Percentiles rank a stretch among this genome's conserved stretches.
Evolutionary conservation across 1,140 invertebrate species (phyloP).

Genomic region (Mycetomoellerius zeteki): DNA sequence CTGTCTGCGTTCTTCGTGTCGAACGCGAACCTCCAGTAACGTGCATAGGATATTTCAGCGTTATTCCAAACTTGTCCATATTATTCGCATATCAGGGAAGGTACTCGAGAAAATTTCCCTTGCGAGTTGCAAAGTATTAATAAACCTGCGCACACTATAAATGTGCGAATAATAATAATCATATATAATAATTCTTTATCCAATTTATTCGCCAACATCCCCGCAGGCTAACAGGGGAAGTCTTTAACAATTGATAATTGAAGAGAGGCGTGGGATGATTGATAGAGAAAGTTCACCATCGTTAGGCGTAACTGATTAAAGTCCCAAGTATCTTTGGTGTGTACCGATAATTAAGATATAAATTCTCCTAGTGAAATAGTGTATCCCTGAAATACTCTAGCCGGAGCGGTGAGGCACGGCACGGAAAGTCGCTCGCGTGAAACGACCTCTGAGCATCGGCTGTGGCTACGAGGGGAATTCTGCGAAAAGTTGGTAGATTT

Average conservation of each 20-base stretch:
- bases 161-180: neutral
- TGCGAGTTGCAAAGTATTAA: neutral
- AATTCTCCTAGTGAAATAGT: conserved; percentile 58
- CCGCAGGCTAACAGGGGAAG: neutral
- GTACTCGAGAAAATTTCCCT: neutral
- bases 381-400: conserved; percentile 35
- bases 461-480: conserved; percentile 31
- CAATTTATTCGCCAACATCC: neutral
- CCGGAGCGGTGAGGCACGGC: neutral
- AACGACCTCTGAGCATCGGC: conserved; percentile 56
- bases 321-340: conserved; percentile 30
- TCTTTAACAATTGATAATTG: conserved; percentile 14
- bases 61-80: neutral
- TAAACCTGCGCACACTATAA: neutral
- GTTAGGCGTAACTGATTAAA: conserved; percentile 47
- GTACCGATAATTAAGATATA: conserved; percentile 53
- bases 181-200: neutral
- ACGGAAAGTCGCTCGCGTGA: conserved; percentile 40
- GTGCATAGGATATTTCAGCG: neutral
- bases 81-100: too few species aligned
- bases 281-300: conserved; percentile 47
- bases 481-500: conserved; percentile 78
- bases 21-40: neutral
- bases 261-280: conserved; percentile 8
- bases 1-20: conserved; percentile 62